These are phyloP conservation scores for Calyptommatus sinebrachiatus DNA, from an alignment of 2,113 vertebrate genomes.

Conservation along the genomic window DNA sequence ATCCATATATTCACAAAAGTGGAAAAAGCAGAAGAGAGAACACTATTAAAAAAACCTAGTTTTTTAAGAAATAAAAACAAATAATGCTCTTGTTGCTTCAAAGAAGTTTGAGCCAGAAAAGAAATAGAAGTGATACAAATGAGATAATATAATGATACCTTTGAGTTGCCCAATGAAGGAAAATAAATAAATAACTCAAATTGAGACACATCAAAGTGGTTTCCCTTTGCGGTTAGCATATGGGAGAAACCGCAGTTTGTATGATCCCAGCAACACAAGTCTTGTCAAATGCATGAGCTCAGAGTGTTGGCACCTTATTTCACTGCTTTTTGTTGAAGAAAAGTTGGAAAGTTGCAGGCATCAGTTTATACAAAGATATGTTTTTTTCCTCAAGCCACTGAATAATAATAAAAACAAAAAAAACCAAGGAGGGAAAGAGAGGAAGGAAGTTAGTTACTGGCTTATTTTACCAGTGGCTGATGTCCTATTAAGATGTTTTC, in stretches of 20 bases:
- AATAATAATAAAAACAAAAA: not conserved
- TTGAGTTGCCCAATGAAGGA: conserved; percentile 54
- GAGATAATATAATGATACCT: conserved; percentile 63
- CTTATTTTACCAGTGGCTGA: too few species aligned
- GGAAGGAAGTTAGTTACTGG: too few species aligned
- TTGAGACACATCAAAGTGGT: conserved; percentile 48
- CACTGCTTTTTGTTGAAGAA: conserved; percentile 15
- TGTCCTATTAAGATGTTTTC: too few species aligned
- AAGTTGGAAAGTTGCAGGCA: conserved; percentile 33
- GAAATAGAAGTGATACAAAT: conserved; percentile 59
- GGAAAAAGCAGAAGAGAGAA: conserved; percentile 28
- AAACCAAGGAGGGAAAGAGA: too few species aligned
- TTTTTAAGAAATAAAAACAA: conserved; percentile 27
- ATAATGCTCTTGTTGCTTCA: conserved; percentile 62
- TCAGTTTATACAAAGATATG: conserved; percentile 38
- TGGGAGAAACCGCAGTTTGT: conserved; percentile 51
- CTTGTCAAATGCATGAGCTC: conserved; percentile 51
- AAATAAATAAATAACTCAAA: conserved; percentile 45
- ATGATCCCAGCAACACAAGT: conserved; percentile 52
- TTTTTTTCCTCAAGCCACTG: conserved; percentile 46
- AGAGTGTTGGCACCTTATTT: conserved; percentile 28
- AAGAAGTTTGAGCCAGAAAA: conserved; percentile 56
- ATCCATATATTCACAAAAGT: not conserved
- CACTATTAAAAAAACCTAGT: conserved; percentile 69
- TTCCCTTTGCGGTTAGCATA: conserved; percentile 47